Percentiles rank a stretch among this genome's conserved stretches.
Conservation (phyloP, 2,888 invertebrate species). For the Aphodius granarius region DNA sequence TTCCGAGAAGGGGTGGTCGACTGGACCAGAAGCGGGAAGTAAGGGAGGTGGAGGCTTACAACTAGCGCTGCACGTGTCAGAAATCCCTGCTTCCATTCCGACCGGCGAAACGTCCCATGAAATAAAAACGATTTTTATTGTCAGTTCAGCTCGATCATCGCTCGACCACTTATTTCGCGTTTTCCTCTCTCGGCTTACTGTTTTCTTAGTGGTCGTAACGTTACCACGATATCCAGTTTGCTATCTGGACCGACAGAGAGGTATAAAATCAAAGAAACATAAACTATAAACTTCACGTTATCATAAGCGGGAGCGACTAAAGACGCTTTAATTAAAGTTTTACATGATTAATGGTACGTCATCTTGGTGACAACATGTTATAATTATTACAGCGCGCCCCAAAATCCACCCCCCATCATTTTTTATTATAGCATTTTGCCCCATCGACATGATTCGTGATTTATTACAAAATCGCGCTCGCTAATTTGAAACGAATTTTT, state of each 20-base stretch:
- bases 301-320: neutral
- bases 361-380: slow-evolving; percentile 5
- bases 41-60: neutral
- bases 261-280: neutral
- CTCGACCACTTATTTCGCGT: neutral
- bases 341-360: slow-evolving; percentile 15
- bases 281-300: too few species aligned
- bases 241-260: neutral
- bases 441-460: neutral
- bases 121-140: neutral
- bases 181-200: neutral
- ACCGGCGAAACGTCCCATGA: neutral
- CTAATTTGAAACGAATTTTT: neutral
- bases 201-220: neutral
- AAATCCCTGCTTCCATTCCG: neutral
- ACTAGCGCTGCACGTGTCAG: neutral
- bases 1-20: neutral
- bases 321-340: slow-evolving; percentile 13
- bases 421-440: neutral
- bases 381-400: neutral
- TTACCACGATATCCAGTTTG: neutral
- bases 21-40: neutral
- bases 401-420: neutral
- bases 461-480: neutral
- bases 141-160: neutral